phyloP scores from a whole-genome alignment of 2,797 vertebrate genomes.

The Oophaga sylvatica region DNA sequence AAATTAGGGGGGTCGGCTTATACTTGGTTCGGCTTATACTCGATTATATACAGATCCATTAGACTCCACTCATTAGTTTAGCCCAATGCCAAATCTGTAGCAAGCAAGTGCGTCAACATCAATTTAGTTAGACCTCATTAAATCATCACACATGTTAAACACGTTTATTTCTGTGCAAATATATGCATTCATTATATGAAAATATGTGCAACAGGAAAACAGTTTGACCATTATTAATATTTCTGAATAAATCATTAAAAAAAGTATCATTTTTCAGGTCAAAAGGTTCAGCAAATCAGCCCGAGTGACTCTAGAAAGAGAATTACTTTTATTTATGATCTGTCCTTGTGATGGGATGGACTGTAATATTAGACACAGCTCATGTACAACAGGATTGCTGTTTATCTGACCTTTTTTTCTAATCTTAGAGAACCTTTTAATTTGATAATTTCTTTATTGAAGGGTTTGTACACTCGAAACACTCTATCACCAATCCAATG shows the following conservation, averaged over 20 bases:
- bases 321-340: too few relatives aligned
- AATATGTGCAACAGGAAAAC: background rate
- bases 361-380: background rate
- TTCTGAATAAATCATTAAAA: background rate
- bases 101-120: too few relatives aligned
- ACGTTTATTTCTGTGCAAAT: background rate
- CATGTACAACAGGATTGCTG: background rate
- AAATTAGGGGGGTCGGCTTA: too few relatives aligned
- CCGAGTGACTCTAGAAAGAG: too few relatives aligned
- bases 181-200: background rate
- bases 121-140: too few relatives aligned
- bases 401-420: background rate
- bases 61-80: too few relatives aligned
- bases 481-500: too few relatives aligned
- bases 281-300: background rate
- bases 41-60: too few relatives aligned
- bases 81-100: too few relatives aligned
- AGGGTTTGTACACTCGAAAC: too few relatives aligned
- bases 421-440: background rate
- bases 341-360: background rate
- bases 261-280: background rate
- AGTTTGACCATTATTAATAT: background rate
- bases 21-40: too few relatives aligned
- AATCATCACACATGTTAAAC: background rate
- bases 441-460: background rate